These are phyloP conservation scores for Denticeps clupeoides DNA, from an alignment of 2,797 vertebrate genomes.

Conservation along the genomic window DNA sequence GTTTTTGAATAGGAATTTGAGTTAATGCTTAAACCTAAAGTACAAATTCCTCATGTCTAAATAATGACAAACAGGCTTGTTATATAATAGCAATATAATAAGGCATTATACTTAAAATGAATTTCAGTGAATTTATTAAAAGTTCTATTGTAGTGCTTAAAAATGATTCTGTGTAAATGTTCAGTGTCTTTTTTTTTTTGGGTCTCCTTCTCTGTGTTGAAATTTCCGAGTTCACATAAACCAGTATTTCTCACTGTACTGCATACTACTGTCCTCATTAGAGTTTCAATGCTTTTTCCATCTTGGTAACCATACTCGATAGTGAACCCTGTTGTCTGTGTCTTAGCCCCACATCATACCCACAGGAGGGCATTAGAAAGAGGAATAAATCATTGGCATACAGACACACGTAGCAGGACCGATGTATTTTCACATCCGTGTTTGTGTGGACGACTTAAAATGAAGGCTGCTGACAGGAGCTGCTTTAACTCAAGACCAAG, in stretches of 20 bases:
- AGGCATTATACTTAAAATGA: no score
- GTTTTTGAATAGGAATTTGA: no score
- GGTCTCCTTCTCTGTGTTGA: no score
- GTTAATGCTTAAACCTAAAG: no score
- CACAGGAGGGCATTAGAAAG: constrained; percentile 10
- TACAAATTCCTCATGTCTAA: no score
- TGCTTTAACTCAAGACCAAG: constrained; percentile 34
- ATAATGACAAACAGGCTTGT: no score
- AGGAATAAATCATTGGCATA: constrained; percentile 34
- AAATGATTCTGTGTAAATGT: no score
- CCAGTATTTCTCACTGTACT: constrained; percentile 1
- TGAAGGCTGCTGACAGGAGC: constrained; percentile 37
- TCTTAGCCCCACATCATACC: not conserved
- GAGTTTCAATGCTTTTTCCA: not conserved
- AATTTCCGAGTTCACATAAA: no score
- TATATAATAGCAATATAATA: no score
- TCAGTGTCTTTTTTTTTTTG: no score
- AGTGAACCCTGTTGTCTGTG: not conserved
- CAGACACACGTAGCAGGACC: constrained; percentile 11
- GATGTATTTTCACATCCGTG: constrained; percentile 28
- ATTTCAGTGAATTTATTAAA: no score
- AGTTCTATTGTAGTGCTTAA: no score
- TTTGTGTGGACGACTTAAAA: constrained; percentile 32
- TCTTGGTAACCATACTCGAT: constrained; percentile 1
- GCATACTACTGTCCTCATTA: not conserved